A percentile compares a stretch with the other conserved stretches of the same genome.
Conservation (phyloP, 2,888 invertebrate genomes). For the Melanostoma scalare region DNA sequence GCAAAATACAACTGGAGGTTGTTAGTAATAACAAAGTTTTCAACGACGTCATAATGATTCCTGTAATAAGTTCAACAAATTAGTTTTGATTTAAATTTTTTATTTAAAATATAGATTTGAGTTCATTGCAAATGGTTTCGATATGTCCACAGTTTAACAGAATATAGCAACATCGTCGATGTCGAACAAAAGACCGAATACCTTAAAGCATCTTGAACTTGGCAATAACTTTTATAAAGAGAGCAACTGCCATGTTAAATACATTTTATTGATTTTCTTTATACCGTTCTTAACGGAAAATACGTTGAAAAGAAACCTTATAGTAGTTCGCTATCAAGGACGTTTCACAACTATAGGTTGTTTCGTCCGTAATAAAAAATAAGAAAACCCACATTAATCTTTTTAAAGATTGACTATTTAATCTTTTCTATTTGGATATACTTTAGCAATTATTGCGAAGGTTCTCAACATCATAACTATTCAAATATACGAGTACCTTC, state of each 20-base stretch:
- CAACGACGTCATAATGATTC: conserved; percentile 56
- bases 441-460: too few relatives aligned
- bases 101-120: not conserved
- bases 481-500: too few relatives aligned
- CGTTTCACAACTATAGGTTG: not conserved
- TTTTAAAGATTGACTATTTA: not conserved
- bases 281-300: not conserved
- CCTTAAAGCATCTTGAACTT: conserved; percentile 47
- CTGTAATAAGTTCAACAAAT: conserved; percentile 17
- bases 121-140: too few relatives aligned
- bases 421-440: too few relatives aligned
- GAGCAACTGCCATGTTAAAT: conserved; percentile 6
- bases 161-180: too few relatives aligned
- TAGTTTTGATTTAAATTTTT: too few relatives aligned
- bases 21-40: conserved; percentile 49
- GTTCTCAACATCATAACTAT: too few relatives aligned
- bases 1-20: conserved; percentile 40
- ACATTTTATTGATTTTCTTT: conserved; percentile 50
- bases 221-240: conserved; percentile 34
- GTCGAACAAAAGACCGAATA: not conserved
- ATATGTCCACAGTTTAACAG: too few relatives aligned
- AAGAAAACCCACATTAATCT: not conserved
- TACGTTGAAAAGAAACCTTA: conserved; percentile 50
- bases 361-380: not conserved
- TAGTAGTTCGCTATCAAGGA: not conserved